Percentiles rank a stretch among this genome's conserved stretches.
These are phyloP conservation scores for Lamellibrachia luymesi DNA, from an alignment of 1,140 invertebrate genomes.

Conservation along the genomic window DNA sequence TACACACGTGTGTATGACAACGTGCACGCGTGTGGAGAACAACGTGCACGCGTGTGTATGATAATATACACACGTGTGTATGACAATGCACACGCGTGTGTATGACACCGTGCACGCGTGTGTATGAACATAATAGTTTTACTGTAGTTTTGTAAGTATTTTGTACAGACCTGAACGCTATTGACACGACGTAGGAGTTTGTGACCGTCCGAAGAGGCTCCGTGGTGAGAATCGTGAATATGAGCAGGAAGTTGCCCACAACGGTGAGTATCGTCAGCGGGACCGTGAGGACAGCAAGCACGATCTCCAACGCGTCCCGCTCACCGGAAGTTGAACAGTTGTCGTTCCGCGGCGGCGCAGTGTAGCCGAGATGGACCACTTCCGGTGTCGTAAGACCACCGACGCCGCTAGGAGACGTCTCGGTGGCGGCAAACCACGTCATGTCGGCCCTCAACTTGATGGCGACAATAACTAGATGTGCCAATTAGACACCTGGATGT, in stretches of 20 bases:
- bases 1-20: too few relatives aligned
- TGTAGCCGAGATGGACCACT: neutral
- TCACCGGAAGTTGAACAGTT: neutral
- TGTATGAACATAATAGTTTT: neutral
- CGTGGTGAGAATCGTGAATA: neutral
- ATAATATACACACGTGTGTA: too few relatives aligned
- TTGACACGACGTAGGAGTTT: neutral
- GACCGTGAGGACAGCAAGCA: neutral
- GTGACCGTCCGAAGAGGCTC: neutral
- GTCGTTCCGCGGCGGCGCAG: neutral
- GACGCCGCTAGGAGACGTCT: neutral
- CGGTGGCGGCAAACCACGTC: neutral
- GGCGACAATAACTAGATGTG: neutral
- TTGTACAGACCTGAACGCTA: neutral
- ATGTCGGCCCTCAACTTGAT: neutral
- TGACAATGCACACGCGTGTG: too few relatives aligned
- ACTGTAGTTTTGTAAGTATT: neutral
- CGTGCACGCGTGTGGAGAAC: too few relatives aligned
- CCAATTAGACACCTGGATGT: neutral
- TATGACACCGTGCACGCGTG: too few relatives aligned
- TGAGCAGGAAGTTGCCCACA: neutral
- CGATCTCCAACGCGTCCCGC: neutral
- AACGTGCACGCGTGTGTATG: too few relatives aligned
- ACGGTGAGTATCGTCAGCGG: neutral
- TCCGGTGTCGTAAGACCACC: neutral